Evolutionary conservation across 2,888 invertebrate genomes (phyloP).

Genomic region (Sialis fuliginosa): DNA sequence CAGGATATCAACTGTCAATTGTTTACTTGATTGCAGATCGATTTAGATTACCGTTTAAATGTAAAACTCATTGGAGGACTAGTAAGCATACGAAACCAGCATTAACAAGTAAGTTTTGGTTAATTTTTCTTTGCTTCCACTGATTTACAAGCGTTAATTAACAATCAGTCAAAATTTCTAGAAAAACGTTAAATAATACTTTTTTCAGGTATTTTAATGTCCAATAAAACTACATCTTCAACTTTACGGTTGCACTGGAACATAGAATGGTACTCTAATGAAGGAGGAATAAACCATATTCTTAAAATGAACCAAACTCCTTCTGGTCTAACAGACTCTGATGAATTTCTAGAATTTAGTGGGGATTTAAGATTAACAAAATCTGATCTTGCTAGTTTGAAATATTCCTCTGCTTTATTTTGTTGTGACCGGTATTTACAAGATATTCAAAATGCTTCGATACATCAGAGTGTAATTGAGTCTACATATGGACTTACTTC

Average conservation of each 20-base stretch:
- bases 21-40: slow-evolving; percentile 25
- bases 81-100: slow-evolving; percentile 24
- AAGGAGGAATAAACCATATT: slow-evolving; percentile 20
- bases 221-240: slow-evolving; percentile 20
- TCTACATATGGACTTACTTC: slow-evolving; percentile 35
- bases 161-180: neutral
- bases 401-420: slow-evolving; percentile 31
- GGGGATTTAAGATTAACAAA: slow-evolving; percentile 19
- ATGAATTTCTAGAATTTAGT: slow-evolving; percentile 14
- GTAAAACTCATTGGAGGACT: slow-evolving; percentile 27
- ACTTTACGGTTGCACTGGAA: slow-evolving; percentile 28
- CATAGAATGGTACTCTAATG: slow-evolving; percentile 17
- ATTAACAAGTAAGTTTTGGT: slow-evolving; percentile 15
- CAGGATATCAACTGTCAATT: slow-evolving; percentile 24
- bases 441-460: slow-evolving; percentile 43
- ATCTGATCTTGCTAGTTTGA: slow-evolving; percentile 30
- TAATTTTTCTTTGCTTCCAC: neutral
- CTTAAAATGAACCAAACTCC: slow-evolving; percentile 17
- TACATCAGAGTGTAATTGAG: slow-evolving; percentile 36
- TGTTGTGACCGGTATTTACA: slow-evolving; percentile 33
- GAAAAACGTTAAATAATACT: slow-evolving; percentile 3
- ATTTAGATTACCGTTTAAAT: slow-evolving; percentile 29
- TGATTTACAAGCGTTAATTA: too few relatives aligned
- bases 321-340: slow-evolving; percentile 10
- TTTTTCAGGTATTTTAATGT: slow-evolving; percentile 15